Base-by-base conservation (phyloP, 2,113 vertebrate genomes). In the Psammodynastes pulverulentus region DNA sequence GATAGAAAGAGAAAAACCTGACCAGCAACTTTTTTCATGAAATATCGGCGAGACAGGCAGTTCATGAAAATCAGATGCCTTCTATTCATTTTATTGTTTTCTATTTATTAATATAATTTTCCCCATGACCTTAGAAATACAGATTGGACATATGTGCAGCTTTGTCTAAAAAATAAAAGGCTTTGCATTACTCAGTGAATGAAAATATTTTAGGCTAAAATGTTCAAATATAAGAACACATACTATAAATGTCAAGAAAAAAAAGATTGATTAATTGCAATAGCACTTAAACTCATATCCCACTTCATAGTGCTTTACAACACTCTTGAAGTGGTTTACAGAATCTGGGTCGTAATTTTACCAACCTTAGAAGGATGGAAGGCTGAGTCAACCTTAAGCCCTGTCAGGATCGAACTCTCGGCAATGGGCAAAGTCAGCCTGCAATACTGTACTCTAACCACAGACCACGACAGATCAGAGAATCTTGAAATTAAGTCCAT, bases 181-280 rank as follows among this genome's bases (percentile, higher is more conserved):
- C 34, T 95, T 93, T 87, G 93, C 95, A 95, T 96, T 95, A 93
- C 94, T 96, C 95, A 92, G 93, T 92, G 72, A 49, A 72, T 95
- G 95, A 92, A 95, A 95, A 86, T 94, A 96, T 95, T 96, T 94
- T 95, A 95, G 95, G 95, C 91, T 12, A 52, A 87, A 95, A 94
- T 88, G 91, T 94, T 94, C 91, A 95, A 95, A 89, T 90, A 86
- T 93, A 95, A 95, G 95, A 96, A 96, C 95, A 92, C 94, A 95
- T 95, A 96, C 93, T 89, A 48, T 93, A 92, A 96, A 51, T 95
- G 96, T 95, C 92, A 94, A 91, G 92, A 95, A 94, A 93, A 96
- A 94, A 96, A 95, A 95, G 95, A 88, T 39, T 93, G 53, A n/a
- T 67, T 12, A n/a, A 62, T 10, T 29, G 58, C 26, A 62, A 67